Conservation (phyloP, 2,113 vertebrate genomes). For the Siniperca chuatsi region DNA sequence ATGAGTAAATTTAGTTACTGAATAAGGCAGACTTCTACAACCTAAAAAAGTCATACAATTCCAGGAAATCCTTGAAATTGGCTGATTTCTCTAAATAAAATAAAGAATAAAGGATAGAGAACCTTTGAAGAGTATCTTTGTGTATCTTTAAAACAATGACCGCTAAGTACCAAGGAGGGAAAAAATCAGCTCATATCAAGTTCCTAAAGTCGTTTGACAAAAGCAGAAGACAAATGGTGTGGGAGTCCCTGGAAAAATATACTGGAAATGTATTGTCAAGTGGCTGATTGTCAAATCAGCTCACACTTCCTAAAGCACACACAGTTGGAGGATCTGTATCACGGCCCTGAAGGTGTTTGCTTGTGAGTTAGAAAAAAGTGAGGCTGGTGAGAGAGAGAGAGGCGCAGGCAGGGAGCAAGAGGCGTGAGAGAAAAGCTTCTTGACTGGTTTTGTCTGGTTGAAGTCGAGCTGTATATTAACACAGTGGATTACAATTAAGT, state of each 20-base stretch:
- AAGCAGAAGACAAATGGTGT: conserved; percentile 47
- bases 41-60: not conserved
- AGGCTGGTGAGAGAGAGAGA: not conserved
- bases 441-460: conserved; percentile 66
- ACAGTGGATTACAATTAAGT: conserved; percentile 38
- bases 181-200: conserved; percentile 17
- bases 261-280: conserved; percentile 66
- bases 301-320: conserved; percentile 41
- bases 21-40: not conserved
- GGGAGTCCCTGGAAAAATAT: conserved; percentile 54
- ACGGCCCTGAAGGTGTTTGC: conserved; percentile 29
- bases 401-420: not conserved
- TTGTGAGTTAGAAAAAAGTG: not conserved
- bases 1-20: not conserved
- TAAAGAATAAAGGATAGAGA: not conserved
- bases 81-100: not conserved
- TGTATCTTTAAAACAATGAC: conserved; percentile 41
- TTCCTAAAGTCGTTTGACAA: conserved; percentile 50
- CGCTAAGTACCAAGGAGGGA: conserved; percentile 9
- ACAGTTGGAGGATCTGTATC: conserved; percentile 6
- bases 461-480: conserved; percentile 61
- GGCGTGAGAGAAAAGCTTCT: conserved; percentile 34
- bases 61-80: not conserved
- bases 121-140: conserved; percentile 12
- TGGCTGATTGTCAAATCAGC: conserved; percentile 59